Percentiles rank a stretch among this genome's conserved stretches.
Evolutionary conservation across 2,797 vertebrate species (phyloP).

Genomic region (Coluber constrictor): DNA sequence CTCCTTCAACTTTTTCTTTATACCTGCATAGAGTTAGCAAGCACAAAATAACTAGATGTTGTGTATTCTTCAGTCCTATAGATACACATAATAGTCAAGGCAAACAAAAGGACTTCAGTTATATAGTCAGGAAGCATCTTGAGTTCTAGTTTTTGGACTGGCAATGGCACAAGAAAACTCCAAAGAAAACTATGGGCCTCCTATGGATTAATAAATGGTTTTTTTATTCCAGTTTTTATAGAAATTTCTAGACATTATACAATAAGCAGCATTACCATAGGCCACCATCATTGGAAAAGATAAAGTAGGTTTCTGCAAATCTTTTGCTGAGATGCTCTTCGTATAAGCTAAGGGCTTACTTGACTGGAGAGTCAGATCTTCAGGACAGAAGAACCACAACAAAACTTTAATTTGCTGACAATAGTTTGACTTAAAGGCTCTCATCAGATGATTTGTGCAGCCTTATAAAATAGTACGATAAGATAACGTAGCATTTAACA

Average conservation of each 20-base stretch:
- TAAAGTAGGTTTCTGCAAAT: not conserved
- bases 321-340: not conserved
- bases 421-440: not conserved
- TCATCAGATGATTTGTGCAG: not conserved
- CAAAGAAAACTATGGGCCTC: not conserved
- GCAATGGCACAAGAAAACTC: not conserved
- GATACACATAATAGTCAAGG: not conserved
- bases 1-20: not conserved
- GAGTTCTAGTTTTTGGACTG: not conserved
- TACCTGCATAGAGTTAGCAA: not conserved
- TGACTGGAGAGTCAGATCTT: not conserved
- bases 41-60: not conserved
- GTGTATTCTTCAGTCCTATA: not conserved
- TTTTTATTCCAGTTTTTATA: not conserved
- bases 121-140: not conserved
- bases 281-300: not conserved
- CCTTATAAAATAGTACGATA: not conserved
- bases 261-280: not conserved
- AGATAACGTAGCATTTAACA: not conserved
- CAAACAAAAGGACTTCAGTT: not conserved
- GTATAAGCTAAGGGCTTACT: not conserved
- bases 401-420: not conserved
- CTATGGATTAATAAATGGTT: not conserved
- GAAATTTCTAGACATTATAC: not conserved
- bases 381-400: not conserved